These are phyloP conservation scores for Cydia splendana DNA, from an alignment of 1,140 invertebrate genomes.

Conservation along the genomic window DNA sequence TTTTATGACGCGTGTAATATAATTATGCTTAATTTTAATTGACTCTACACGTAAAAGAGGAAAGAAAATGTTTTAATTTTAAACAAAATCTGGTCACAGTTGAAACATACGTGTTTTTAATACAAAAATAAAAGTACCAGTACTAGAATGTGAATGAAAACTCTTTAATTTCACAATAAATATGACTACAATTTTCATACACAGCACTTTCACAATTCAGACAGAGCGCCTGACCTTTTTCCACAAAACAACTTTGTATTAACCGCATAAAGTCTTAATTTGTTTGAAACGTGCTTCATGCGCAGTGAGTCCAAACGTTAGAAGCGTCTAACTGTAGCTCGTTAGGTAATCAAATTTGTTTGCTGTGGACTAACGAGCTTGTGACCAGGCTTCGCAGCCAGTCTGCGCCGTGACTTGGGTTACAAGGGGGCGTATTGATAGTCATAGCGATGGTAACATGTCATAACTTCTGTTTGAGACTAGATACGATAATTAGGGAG, in stretches of 20 bases:
- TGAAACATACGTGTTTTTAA: no score
- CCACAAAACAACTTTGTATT: background rate
- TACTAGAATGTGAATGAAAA: no score
- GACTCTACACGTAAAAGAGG: no score
- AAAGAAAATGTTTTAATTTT: no score
- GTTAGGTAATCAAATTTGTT: slow-evolving; percentile 35
- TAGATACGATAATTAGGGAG: background rate
- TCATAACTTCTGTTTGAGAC: slow-evolving; percentile 11
- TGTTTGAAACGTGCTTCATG: background rate
- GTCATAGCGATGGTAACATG: slow-evolving; percentile 5
- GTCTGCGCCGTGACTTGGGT: slow-evolving; percentile 17
- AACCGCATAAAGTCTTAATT: slow-evolving; percentile 4
- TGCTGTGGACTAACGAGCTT: slow-evolving; percentile 29
- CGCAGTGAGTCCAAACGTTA: slow-evolving; percentile 17
- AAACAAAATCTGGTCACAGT: no score
- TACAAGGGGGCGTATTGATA: slow-evolving; percentile 17
- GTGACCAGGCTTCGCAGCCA: slow-evolving; percentile 25
- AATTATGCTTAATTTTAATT: no score
- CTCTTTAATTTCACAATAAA: background rate
- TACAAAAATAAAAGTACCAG: no score
- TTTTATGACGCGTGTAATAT: no score
- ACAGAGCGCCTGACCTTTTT: background rate
- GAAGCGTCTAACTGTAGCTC: slow-evolving; percentile 31
- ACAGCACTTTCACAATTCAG: slow-evolving; percentile 9
- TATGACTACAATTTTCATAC: background rate